Evolutionary conservation across 2,113 vertebrate genomes (phyloP).

Genomic region (Apteryx mantelli): DNA sequence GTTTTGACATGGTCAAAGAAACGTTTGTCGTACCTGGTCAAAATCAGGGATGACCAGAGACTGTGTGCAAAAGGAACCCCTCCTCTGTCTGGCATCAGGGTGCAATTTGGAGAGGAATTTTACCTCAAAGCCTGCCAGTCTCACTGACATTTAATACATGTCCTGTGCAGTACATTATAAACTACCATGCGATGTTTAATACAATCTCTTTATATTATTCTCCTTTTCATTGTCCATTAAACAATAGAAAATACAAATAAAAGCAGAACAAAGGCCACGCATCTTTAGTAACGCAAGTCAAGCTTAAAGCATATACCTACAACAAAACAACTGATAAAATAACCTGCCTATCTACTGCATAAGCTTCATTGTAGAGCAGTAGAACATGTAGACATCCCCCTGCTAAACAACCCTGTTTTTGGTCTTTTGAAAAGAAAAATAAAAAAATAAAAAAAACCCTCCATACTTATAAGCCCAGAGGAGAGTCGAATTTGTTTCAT

Average conservation of each 20-base stretch:
- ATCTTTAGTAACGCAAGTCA: constrained; percentile 60
- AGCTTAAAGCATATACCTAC: constrained; percentile 46
- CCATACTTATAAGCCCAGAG: constrained; percentile 36
- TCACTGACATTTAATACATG: not conserved
- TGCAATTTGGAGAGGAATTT: not conserved
- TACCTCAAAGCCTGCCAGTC: constrained; percentile 26
- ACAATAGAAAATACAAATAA: constrained; percentile 76
- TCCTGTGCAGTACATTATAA: constrained; percentile 52
- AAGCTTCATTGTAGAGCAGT: constrained; percentile 62
- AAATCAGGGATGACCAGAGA: not conserved
- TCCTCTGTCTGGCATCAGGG: constrained; percentile 18
- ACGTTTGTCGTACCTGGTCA: not conserved
- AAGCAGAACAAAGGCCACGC: constrained; percentile 75
- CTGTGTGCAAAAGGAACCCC: not conserved
- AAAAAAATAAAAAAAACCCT: constrained; percentile 61
- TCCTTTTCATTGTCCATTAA: constrained; percentile 57
- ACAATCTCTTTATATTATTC: constrained; percentile 40
- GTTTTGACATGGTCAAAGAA: not conserved
- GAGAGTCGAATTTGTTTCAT: constrained; percentile 62
- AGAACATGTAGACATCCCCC: constrained; percentile 28
- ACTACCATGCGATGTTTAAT: constrained; percentile 4
- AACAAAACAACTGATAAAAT: constrained; percentile 50
- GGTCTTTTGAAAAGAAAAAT: constrained; percentile 61
- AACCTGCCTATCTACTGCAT: constrained; percentile 40
- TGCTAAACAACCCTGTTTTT: constrained; percentile 73